A percentile compares a stretch with the other conserved stretches of the same genome.
These are phyloP conservation scores for Drosophila chauvacae DNA, from an alignment of 1,140 invertebrate genomes.

Conservation along the genomic window DNA sequence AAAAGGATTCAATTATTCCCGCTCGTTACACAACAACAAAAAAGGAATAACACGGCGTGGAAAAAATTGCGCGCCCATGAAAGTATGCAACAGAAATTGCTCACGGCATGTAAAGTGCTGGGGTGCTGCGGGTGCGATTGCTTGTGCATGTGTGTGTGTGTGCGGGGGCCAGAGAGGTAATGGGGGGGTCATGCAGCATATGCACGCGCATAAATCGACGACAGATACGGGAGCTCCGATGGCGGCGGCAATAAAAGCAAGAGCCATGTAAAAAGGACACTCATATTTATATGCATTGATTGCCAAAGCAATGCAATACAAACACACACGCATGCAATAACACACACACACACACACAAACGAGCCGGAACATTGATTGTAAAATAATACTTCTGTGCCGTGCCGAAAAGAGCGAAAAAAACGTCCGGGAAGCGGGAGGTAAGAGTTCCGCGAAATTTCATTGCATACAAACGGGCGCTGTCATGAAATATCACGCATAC, in stretches of 20 bases:
- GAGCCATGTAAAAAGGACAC: constrained; percentile 79
- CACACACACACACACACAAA: constrained; percentile 9
- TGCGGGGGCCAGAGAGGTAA: not conserved
- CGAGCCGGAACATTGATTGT: constrained; percentile 66
- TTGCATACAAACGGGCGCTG: constrained; percentile 49
- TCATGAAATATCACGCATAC: constrained; percentile 62
- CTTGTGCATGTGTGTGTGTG: not conserved
- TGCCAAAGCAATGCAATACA: constrained; percentile 78
- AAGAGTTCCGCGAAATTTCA: constrained; percentile 36
- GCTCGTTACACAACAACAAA: constrained; percentile 79
- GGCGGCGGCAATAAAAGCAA: constrained; percentile 72
- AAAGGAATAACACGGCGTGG: constrained; percentile 26
- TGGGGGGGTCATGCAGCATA: constrained; percentile 51
- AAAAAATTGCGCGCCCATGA: constrained; percentile 72
- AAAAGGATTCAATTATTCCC: constrained; percentile 83
- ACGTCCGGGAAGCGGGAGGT: not conserved
- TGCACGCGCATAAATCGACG: constrained; percentile 80
- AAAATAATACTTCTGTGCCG: constrained; percentile 74
- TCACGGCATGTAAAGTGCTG: constrained; percentile 78
- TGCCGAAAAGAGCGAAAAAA: constrained; percentile 20
- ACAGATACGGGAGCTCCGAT: constrained; percentile 59
- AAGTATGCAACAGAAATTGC: constrained; percentile 81
- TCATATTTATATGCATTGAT: constrained; percentile 82
- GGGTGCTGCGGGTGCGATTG: not conserved
- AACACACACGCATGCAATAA: constrained; percentile 22